Conservation (phyloP, 53 echinoderm and acorn worm genomes). For the Patiria pectinifera region DNA sequence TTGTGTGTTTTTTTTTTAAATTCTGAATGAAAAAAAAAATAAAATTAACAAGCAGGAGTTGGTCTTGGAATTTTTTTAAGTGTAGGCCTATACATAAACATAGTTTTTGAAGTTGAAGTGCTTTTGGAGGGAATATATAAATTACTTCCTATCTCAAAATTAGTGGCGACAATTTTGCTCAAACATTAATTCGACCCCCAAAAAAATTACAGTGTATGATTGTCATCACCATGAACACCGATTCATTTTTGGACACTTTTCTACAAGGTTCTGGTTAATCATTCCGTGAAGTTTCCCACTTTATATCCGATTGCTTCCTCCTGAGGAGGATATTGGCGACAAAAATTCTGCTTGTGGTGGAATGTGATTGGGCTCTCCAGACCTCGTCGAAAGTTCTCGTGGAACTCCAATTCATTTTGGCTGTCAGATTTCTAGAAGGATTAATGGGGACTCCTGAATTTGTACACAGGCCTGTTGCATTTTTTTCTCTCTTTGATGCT, state of each 20-base stretch:
- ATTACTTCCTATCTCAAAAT: not conserved
- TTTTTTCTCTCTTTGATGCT: not conserved
- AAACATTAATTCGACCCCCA: not conserved
- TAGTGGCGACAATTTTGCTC: not conserved
- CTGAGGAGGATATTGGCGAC: not conserved
- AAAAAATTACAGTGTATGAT: not conserved
- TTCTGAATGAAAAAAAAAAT: too few species aligned
- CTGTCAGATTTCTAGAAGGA: not conserved
- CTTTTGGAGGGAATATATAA: not conserved
- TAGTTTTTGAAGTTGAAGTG: not conserved
- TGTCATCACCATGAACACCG: not conserved
- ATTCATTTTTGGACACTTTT: not conserved
- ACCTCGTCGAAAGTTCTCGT: not conserved
- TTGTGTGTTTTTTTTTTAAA: too few species aligned
- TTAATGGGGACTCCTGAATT: not conserved
- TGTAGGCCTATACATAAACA: too few species aligned
- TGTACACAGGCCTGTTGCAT: not conserved
- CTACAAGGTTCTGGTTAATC: not conserved
- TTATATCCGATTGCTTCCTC: not conserved
- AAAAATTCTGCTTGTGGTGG: not conserved
- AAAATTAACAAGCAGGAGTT: too few species aligned
- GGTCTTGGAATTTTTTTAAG: too few species aligned
- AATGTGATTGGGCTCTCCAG: not conserved
- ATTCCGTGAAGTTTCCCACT: not conserved
- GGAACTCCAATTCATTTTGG: not conserved